phyloP scores from a whole-genome alignment of 23 tunicate genomes.

The Phallusia fumigata region DNA sequence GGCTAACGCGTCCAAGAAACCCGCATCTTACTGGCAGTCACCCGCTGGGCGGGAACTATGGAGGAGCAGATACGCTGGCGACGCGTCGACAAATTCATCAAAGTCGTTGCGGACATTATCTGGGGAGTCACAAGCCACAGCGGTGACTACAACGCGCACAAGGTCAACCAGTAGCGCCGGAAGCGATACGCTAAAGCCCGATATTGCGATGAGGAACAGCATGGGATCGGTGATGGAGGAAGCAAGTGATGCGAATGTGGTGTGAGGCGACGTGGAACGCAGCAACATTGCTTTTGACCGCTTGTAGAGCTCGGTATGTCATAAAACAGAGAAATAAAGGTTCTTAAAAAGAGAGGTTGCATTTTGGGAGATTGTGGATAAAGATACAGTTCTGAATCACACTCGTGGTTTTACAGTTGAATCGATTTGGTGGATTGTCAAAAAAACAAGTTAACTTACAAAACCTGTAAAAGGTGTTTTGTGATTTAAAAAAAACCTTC shows the following conservation, averaged over 20 bases:
- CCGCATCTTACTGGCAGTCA: background rate
- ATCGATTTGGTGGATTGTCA: too few species aligned
- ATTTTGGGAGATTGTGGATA: too few species aligned
- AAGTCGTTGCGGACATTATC: slow-evolving; percentile 1
- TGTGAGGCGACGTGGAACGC: background rate
- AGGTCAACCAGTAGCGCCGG: background rate
- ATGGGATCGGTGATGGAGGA: background rate
- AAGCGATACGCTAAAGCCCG: background rate
- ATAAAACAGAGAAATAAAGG: too few species aligned
- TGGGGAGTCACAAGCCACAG: background rate
- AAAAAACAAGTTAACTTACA: too few species aligned
- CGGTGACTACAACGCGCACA: background rate
- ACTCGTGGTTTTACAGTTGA: too few species aligned
- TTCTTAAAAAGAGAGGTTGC: too few species aligned
- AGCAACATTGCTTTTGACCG: background rate
- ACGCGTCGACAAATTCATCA: background rate
- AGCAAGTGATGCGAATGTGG: background rate
- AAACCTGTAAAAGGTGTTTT: too few species aligned
- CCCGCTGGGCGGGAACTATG: background rate
- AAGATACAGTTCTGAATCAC: too few species aligned
- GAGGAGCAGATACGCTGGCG: background rate
- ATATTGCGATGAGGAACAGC: background rate
- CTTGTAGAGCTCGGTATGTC: too few species aligned
- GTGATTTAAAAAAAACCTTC: too few species aligned
- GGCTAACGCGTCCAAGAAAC: background rate